Evolutionary conservation across 2,113 vertebrate genomes (phyloP).

Genomic region (Zootoca vivipara): DNA sequence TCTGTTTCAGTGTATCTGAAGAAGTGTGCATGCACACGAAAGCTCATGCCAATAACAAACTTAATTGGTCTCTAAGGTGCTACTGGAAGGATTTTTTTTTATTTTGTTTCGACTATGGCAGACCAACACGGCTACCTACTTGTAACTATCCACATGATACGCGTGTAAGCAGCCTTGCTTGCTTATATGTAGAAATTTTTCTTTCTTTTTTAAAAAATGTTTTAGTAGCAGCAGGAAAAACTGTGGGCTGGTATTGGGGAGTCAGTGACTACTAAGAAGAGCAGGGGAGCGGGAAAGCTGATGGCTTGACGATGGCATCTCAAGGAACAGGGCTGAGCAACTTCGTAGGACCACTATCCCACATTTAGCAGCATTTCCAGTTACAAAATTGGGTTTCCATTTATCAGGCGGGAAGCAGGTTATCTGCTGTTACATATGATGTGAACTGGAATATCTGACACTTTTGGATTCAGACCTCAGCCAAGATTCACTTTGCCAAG

Average conservation of each 20-base stretch:
- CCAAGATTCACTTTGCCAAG: neutral
- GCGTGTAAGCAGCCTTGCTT: neutral
- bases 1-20: no score
- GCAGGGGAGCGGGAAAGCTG: neutral
- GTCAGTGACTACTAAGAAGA: neutral
- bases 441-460: neutral
- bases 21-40: no score
- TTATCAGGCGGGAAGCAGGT: neutral
- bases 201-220: neutral
- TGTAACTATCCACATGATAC: neutral
- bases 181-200: neutral
- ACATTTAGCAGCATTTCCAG: neutral
- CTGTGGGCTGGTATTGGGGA: neutral
- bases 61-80: no score
- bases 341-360: neutral
- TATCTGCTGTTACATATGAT: conserved; percentile 1
- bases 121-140: no score
- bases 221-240: neutral
- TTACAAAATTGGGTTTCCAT: neutral
- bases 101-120: no score
- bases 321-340: neutral
- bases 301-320: neutral
- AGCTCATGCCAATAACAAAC: no score
- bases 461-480: neutral
- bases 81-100: no score